Evolutionary conservation across 2,797 vertebrate genomes (phyloP), one percentile per base, ranked within the genome.

Genomic region (Pogoniulus pusillus): DNA sequence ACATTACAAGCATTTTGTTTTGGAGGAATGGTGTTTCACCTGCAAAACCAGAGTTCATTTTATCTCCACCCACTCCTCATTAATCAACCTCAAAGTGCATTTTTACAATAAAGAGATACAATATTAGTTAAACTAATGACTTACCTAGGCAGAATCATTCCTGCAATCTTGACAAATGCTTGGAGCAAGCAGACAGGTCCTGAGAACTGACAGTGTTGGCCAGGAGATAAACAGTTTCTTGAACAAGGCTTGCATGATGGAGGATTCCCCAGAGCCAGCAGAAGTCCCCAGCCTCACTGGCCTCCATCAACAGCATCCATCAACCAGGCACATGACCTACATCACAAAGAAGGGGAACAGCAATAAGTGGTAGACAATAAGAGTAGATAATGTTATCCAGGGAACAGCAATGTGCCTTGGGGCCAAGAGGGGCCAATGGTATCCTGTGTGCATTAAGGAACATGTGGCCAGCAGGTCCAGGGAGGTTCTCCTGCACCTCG

Each of bases 1-100:
- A 71, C 63, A 47, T 59, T 92, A 69, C 37, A 60, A 87, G 35
- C 81, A 85, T 92, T 94, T 94, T 94, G 43, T 90, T 90, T 94
- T 85, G 75, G 78, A 94, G 94, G 95, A 96, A 96, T 94, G 93
- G 17, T 82, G 94, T 92, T 89, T 96, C 92, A 93, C 93, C 92
- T 91, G 95, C 87, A 91, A 94, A 95, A 95, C 93, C 94, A 95
- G 92, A 95, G 93, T 87, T 94, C 77, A 87, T 87, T 94, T 93
- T 94, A 94, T 93, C 91, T 94, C 95, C 92, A 82, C 95, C 94
- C 64, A 96, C 92, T 81, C 71, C 85, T 89, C 82, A 76, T 94
- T 95, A 91, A 94, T 94, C 85, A 79, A 84, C 87, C 91, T 94
- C 95, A 95, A 95, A 93, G 87, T 85, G 45, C 6, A 7, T 81